phyloP scores from a whole-genome alignment of 2,113 vertebrate species.

The Neolamprologus modestus region DNA sequence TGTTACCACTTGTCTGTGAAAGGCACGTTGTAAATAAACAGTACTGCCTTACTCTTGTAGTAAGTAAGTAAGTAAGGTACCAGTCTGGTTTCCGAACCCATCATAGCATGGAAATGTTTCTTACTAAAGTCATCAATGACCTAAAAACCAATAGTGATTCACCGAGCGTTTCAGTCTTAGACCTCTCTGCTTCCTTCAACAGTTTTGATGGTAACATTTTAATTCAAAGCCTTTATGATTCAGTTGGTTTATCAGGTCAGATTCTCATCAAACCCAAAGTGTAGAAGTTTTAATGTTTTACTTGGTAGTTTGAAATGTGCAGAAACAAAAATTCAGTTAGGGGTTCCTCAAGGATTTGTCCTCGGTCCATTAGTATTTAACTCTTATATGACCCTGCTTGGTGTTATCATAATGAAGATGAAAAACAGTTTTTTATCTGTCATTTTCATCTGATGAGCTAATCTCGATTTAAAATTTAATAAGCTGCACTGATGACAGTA shows the following conservation, averaged over 20 bases:
- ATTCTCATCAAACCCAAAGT: not conserved
- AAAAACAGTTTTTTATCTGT: not conserved
- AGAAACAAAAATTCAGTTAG: not conserved
- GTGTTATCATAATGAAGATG: not conserved
- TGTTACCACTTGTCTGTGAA: not conserved
- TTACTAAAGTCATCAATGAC: not conserved
- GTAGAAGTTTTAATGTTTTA: not conserved
- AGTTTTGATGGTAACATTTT: not conserved
- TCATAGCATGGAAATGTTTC: not conserved
- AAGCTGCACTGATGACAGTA: not conserved
- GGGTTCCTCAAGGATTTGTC: not conserved
- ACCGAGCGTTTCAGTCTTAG: not conserved
- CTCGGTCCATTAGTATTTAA: not conserved
- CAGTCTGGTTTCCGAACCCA: not conserved
- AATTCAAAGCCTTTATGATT: not conserved
- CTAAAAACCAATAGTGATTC: not conserved
- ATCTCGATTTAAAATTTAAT: not conserved
- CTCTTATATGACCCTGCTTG: accelerated
- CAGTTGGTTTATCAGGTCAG: not conserved
- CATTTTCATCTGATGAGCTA: not conserved
- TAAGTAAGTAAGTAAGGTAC: not conserved
- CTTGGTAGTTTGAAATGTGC: not conserved
- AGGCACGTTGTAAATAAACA: not conserved
- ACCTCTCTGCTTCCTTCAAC: not conserved
- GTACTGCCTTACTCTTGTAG: not conserved